These are phyloP conservation scores for Aphidius colemani DNA, from an alignment of 2,888 invertebrate species.

Conservation along the genomic window DNA sequence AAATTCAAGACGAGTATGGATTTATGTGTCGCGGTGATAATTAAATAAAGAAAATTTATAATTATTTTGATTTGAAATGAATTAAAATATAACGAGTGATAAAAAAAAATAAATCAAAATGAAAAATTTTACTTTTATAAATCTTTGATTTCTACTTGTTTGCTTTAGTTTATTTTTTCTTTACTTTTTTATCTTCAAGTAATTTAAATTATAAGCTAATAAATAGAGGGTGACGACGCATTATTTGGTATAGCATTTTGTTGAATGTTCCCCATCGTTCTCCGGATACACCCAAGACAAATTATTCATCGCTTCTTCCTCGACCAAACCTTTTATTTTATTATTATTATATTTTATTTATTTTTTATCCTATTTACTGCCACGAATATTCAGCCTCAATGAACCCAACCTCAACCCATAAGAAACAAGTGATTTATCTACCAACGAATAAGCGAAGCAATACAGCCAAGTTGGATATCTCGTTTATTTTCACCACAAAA, in stretches of 20 bases:
- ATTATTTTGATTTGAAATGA: too few species aligned
- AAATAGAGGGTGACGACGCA: constrained; percentile 15
- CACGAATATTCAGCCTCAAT: constrained; percentile 14
- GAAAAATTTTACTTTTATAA: constrained; percentile 6
- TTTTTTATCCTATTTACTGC: constrained; percentile 13
- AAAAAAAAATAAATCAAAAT: constrained; percentile 44
- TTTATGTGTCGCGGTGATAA: too few species aligned
- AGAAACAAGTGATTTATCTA: constrained; percentile 18
- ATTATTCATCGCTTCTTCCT: constrained; percentile 14
- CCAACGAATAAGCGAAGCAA: constrained; percentile 12
- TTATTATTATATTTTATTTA: not conserved
- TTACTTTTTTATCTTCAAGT: constrained; percentile 3
- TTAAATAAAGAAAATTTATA: too few species aligned
- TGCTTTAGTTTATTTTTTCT: too few species aligned
- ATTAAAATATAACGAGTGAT: too few species aligned
- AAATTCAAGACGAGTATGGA: too few species aligned
- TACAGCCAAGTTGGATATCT: constrained; percentile 12
- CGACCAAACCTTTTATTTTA: not conserved
- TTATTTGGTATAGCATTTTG: not conserved
- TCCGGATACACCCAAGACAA: not conserved
- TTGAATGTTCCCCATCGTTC: not conserved
- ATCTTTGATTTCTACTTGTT: too few species aligned
- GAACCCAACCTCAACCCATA: constrained; percentile 6
- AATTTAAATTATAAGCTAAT: constrained; percentile 42
- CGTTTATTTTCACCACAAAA: constrained; percentile 19